Conservation (phyloP, 2,888 invertebrate species). For the Dryomyza anilis region DNA sequence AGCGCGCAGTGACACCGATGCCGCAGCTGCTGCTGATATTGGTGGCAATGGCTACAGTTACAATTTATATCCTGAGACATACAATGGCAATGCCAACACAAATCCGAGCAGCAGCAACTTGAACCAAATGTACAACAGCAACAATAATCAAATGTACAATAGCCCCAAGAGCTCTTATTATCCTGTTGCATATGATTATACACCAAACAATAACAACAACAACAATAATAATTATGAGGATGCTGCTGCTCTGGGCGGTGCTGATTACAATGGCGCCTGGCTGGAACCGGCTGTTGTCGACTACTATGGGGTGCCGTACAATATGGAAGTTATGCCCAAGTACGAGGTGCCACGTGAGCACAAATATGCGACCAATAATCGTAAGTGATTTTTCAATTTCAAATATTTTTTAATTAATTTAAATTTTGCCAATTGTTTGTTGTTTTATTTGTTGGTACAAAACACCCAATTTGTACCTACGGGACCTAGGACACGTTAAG, state of each 20-base stretch:
- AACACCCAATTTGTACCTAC: too few species aligned
- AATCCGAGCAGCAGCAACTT: neutral
- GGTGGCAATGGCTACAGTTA: too few species aligned
- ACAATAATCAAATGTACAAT: constrained; percentile 41
- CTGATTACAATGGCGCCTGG: constrained; percentile 48
- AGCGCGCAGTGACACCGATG: constrained; percentile 55
- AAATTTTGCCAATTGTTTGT: too few species aligned
- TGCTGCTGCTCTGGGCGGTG: constrained; percentile 36
- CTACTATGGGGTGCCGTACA: constrained; percentile 55
- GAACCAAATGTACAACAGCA: too few species aligned
- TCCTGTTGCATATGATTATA: constrained; percentile 36
- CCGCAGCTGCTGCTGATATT: constrained; percentile 41
- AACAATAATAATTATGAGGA: constrained; percentile 31
- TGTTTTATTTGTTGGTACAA: too few species aligned
- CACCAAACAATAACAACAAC: neutral
- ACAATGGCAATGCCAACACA: too few species aligned
- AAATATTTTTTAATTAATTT: neutral
- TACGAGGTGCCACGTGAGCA: constrained; percentile 55
- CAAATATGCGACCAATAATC: constrained; percentile 45
- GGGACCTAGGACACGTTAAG: neutral
- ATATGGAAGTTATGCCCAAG: constrained; percentile 53
- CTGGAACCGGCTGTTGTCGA: constrained; percentile 54
- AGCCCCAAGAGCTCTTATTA: constrained; percentile 33
- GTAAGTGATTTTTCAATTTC: constrained; percentile 47
- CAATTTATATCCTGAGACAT: constrained; percentile 16